Base-by-base conservation (phyloP, 2,113 vertebrate species). In the Ctenomys sociabilis region DNA sequence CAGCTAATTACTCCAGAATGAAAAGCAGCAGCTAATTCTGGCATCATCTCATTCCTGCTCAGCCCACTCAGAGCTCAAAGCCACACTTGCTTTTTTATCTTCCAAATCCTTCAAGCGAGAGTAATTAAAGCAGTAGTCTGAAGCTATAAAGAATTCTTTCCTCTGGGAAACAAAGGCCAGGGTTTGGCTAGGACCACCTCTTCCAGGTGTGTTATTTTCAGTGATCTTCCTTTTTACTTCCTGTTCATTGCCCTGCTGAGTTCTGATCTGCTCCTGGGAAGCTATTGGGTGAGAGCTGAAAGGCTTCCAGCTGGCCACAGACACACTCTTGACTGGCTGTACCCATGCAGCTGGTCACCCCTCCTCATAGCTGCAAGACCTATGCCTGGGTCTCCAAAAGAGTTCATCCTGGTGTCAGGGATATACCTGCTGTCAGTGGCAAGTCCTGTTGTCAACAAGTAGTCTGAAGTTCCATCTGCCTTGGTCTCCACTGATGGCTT, bases 271-370 rank as follows among this genome's bases (percentile, higher is more conserved):
- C 92, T 90, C 52, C 77, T 49, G 88, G 26, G 30, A 97, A 97
- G 92, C 75, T 89, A 17, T 93, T 96, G 88, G 96, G 94, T 97
- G 91, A 97, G 84, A 49, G 75, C 90, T 91, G 96, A 92, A 2
- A 88, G 90, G 93, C 45, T 96, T 95, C 92, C 91, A 88, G 93
- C 75, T 97, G 97, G 83, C 94, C 96, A 82, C 87, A 94, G 85
- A 91, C 70, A 78, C 52, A 90, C 83, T 93, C 70, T 66, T 93
- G 86, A 22, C 95, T 73, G 94, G 97, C 95, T 49, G 14, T 95
- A 97, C 93, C 72, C 97, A 96, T 94, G 43, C 95, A 84, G 22
- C 66, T 96, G 52, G 40, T 97, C 93, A 90, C 96, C 97, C 97
- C 95, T 78, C 92, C 89, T 94, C 94, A 91, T 83, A 96, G 94